Evolutionary conservation across 1,140 invertebrate genomes (phyloP).

Genomic region (Laodelphax striatellus): DNA sequence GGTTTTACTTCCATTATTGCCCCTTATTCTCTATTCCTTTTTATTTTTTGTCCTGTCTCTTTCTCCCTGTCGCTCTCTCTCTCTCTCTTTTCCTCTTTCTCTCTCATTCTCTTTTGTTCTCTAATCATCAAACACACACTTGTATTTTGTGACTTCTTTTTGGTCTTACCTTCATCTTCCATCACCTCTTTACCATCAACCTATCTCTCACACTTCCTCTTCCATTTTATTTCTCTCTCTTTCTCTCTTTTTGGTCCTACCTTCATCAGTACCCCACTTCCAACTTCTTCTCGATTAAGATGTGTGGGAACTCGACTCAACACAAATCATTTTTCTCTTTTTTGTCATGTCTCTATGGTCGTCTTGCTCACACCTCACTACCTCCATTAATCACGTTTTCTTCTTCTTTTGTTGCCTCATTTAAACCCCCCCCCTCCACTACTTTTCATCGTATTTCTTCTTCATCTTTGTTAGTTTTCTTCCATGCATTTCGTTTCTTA

Average conservation of each 20-base stretch:
- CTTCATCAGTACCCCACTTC: no score
- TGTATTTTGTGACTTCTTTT: no score
- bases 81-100: not conserved
- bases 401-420: no score
- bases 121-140: no score
- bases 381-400: not conserved
- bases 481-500: no score
- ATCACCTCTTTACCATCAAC: not conserved
- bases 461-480: no score
- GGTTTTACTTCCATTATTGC: no score
- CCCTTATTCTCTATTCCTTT: not conserved
- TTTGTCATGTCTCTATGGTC: no score
- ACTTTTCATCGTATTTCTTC: no score
- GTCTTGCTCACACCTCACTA: not conserved
- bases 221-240: not conserved
- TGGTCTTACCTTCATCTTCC: not conserved
- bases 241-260: not conserved
- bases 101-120: not conserved
- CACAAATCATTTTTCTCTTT: no score
- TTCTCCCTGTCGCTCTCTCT: conserved; percentile 9
- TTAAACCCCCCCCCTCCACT: no score
- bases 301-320: no score
- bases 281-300: not conserved
- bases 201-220: conserved; percentile 1
- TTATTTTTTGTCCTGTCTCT: conserved; percentile 3